Base-by-base conservation (phyloP, 2,888 invertebrate genomes). In the Oegoconia quadripuncta region DNA sequence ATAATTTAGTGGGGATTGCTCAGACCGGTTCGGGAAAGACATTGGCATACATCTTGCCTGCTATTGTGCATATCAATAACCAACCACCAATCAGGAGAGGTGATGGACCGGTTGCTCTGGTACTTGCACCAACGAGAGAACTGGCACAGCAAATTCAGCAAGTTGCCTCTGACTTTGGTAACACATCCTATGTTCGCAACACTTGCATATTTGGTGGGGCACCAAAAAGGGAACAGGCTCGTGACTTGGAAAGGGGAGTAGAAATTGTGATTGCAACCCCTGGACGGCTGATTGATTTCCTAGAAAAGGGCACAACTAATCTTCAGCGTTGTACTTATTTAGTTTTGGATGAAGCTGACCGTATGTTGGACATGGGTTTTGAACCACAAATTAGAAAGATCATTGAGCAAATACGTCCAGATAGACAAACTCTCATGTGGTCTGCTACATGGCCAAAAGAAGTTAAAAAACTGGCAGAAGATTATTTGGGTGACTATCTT, bases 371-470 rank as follows among this genome's bases (percentile, higher is more conserved):
- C 80, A 98, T 98, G 98, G 98, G 98, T 46, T 98, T 98, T 75
- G 97, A 98, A 75, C 97, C 97, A 3, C 97, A 98, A 78, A 97
- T 98, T 52, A 90, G 97, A 37, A 97, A 97, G 80, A 96, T 98
- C 59, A 91, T 97, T 55, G 95, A 95, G 64, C 97, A 97, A 78
- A 96, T 97, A 56, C 89, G 97, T 52, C 97, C 97, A 11, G 97
- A 98, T 69, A 89, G 98, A 61, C 98, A 99, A 78, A 97, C 97
- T 9, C 89, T 98, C 28, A 99, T 99, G 98, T 99, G 97, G 96
- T 97, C 97, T 48, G 98, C 98, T 0, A 99, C 98, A n/a, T 99
- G 98, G 98, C 98, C 98, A 0, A 97, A 96, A 66, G 98, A 98
- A 88, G 98, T 98, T 2, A 90, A 93, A 49, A 93, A 93, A 56